Percentiles rank a stretch among this genome's conserved stretches.
Conservation (phyloP, 2,797 vertebrate genomes). For the Enteromius paludinosus region DNA sequence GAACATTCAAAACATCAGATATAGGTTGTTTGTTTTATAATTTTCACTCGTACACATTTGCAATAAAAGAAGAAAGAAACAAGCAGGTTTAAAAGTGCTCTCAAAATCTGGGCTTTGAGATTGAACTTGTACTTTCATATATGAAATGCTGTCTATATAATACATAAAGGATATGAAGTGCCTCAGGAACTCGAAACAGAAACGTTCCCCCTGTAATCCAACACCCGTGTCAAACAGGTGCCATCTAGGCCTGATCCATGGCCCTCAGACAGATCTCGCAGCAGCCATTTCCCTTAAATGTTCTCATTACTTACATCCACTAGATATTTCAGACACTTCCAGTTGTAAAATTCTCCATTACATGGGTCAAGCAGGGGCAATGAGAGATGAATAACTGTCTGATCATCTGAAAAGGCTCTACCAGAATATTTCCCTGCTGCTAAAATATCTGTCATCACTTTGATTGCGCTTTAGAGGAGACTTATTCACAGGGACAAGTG, state of each 20-base stretch:
- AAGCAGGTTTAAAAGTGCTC: neutral
- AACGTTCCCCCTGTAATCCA: neutral
- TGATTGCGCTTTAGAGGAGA: conserved; percentile 85
- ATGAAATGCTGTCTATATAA: neutral
- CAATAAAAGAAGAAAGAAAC: neutral
- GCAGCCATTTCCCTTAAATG: conserved; percentile 56
- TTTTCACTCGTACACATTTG: neutral
- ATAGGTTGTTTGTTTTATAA: neutral
- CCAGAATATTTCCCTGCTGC: conserved; percentile 74
- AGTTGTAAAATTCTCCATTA: conserved; percentile 80
- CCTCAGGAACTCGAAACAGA: neutral
- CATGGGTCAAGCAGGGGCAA: conserved; percentile 85
- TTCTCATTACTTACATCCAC: conserved; percentile 73
- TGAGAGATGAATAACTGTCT: conserved; percentile 80
- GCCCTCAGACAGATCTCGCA: conserved; percentile 50
- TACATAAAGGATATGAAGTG: conserved; percentile 1
- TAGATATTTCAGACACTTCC: conserved; percentile 82
- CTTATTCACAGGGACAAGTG: conserved; percentile 80
- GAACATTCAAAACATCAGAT: neutral
- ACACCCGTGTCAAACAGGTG: conserved; percentile 30
- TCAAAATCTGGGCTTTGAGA: neutral
- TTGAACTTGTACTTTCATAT: neutral
- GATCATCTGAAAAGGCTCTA: conserved; percentile 70
- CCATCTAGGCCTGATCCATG: conserved; percentile 11
- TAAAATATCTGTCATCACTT: conserved; percentile 81